Conservation (phyloP, 2,113 vertebrate genomes). For the Origma solitaria region DNA sequence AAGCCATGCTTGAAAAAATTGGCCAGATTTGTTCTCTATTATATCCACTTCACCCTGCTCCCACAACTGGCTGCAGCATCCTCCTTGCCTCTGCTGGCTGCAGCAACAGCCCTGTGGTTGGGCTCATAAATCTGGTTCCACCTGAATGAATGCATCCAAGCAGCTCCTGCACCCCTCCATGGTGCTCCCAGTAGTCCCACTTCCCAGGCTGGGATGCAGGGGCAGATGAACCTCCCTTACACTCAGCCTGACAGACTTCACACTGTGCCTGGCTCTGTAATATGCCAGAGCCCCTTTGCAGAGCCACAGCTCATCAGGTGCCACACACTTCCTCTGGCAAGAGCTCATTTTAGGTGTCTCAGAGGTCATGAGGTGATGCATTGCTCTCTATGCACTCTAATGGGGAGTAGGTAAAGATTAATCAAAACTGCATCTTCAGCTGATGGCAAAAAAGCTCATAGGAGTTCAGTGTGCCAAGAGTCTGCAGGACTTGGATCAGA, state of each 20-base stretch:
- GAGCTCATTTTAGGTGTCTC: neutral
- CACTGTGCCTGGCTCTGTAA: neutral
- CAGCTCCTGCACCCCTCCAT: rapidly evolving
- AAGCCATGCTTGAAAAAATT: neutral
- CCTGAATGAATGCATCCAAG: rapidly evolving
- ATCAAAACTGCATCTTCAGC: neutral
- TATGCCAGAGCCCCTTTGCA: neutral
- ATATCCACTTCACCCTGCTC: neutral
- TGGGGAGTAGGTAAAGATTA: neutral
- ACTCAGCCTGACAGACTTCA: neutral
- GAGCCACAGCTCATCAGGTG: neutral
- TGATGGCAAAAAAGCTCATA: neutral
- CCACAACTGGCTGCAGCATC: neutral
- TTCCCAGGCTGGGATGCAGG: neutral
- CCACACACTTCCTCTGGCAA: neutral
- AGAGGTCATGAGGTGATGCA: neutral
- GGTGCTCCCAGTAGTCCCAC: neutral
- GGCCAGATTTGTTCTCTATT: neutral
- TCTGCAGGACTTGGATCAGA: neutral
- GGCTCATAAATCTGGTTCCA: neutral
- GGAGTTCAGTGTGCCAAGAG: neutral
- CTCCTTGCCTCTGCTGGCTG: neutral
- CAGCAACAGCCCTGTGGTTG: neutral
- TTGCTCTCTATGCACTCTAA: neutral
- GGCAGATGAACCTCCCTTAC: neutral